Evolutionary conservation across 2,113 vertebrate species (phyloP).

Genomic region (Bubalus kerabau): DNA sequence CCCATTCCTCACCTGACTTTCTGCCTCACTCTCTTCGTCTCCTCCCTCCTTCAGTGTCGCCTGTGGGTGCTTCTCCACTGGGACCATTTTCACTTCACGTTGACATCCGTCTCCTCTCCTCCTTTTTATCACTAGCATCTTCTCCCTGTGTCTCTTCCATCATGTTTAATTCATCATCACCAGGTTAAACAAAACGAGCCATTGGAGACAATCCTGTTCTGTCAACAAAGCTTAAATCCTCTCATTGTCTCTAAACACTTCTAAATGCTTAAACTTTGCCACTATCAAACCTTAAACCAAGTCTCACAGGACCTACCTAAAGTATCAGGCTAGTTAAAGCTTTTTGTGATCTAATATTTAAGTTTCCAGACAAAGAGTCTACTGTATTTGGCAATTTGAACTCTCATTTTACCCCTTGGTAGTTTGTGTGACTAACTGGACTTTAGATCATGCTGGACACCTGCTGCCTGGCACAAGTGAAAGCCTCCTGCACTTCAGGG

Average conservation of each 20-base stretch:
- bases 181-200: neutral
- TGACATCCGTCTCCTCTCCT: neutral
- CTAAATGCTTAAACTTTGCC: neutral
- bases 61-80: neutral
- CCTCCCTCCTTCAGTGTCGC: neutral
- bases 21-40: neutral
- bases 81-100: accelerated
- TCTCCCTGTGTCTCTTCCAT: neutral
- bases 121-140: neutral
- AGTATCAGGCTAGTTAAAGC: neutral
- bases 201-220: neutral
- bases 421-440: neutral
- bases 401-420: neutral
- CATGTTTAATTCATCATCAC: neutral
- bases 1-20: neutral
- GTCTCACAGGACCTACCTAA: neutral
- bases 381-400: neutral
- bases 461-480: neutral
- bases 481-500: neutral
- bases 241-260: neutral
- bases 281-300: neutral
- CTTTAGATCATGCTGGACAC: neutral
- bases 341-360: neutral
- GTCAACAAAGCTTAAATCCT: neutral
- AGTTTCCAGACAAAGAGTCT: neutral